Evolutionary conservation across 2,888 invertebrate genomes (phyloP), one percentile per base, ranked within the genome.

Genomic region (Chaitophorus viminalis): DNA sequence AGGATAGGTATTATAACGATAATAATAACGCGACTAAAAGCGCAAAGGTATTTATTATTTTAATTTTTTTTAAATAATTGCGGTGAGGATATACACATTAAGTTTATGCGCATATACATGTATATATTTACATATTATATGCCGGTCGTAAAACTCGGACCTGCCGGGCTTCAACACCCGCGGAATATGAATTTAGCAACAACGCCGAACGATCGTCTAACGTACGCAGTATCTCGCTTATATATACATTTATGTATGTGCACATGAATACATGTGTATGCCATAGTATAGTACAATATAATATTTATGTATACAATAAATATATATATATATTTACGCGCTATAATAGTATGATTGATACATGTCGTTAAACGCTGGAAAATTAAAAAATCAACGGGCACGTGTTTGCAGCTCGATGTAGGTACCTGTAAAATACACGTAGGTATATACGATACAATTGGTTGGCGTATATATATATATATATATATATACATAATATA

Each of bases 101-200:
- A n/a, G n/a, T 46, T 33, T 25, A 25, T 25, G 60, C 11, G 52
- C 52, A n/a, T 14, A 46, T 14, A 46, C 14, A 3, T 46, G 72
- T 72, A 3, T 46, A 31, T 72, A 72, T 72, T 17, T 72, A 72
- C 33, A 72, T 72, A 72, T 29, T 72, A 14, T 75, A 75, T 25
- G 29, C 21, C 21, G 72, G 70, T 78, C 78, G 36, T 78, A 78
- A 78, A 70, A 86, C n/a, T 78, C 68, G 6, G 36, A 72, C 70
- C 78, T 72, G 14, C 82, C 68, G 70, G 84, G 78, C 70, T 29
- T 72, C 77, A 21, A 86, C 85, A 78, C 78, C 72, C 54, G 70
- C 54, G 70, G 36, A 72, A 86, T 78, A 86, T 86, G 36, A 77
- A 86, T 86, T 86, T 72, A 36, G 70, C 78, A 14, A 70, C 39